Evolutionary conservation across 2,888 invertebrate species (phyloP), one percentile per base, ranked within the genome.

Genomic region (Andrena haemorrhoa): DNA sequence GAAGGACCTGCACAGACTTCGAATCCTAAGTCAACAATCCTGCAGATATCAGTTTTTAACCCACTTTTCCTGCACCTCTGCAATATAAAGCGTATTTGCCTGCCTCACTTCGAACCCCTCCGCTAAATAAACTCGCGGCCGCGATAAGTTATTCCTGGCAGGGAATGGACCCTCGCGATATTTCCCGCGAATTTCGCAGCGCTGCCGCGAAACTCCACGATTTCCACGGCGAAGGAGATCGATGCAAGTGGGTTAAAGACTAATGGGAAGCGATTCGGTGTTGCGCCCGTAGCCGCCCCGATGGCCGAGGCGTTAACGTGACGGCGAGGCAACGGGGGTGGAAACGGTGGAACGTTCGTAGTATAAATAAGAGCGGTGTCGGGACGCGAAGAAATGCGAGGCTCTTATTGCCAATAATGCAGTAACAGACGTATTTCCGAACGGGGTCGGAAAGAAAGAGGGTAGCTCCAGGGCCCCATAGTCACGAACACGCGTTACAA

Each of bases 401-500:
- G 61, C 47, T 63, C 79, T 79, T 72, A 80, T 72, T 78, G 79
- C 12, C 79, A 80, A 80, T 80, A 80, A 72, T 47, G 23, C 5
- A 31, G 51, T 26, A 56, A 56, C 10, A 16, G 33, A 35, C 71
- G 71, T 79, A 72, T 66, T 68, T 72, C 79, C 35, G 31, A 31
- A 2, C n/a, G n/a, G 20, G 20, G 12, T 12, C 47, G 66, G 53
- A 35, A 41, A 23, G 58, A 35, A 29, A 47, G 53, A 12, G 35
- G 1, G 23, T 4, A n/a, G 26, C 31, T 10, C n/a, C 12, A 41
- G 20, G 16, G 8, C 3, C 20, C 60, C 49, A 20, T 56, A 63
- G 70, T 75, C 82, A 70, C 66, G 75, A 78, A 69, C 78, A 75
- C 76, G 78, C 69, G 82, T 75, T 76, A 82, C 83, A 82, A 78